phyloP scores from a whole-genome alignment of 2,888 invertebrate genomes.

The Norana najaformis region DNA sequence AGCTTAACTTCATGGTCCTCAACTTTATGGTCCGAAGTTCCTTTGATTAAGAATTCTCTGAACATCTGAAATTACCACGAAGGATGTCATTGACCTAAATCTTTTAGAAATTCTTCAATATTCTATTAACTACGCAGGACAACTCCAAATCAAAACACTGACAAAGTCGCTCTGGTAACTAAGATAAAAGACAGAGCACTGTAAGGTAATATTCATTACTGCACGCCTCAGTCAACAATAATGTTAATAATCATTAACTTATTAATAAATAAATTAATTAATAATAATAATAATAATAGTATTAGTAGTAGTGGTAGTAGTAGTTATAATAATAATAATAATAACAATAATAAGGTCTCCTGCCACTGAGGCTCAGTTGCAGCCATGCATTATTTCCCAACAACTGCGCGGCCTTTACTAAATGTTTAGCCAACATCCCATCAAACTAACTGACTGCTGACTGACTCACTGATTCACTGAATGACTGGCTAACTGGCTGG shows the following conservation, averaged over 20 bases:
- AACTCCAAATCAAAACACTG: background rate
- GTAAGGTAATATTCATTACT: background rate
- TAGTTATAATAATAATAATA: too few species aligned
- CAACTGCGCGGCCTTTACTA: too few species aligned
- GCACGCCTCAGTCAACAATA: background rate
- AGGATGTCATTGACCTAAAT: background rate
- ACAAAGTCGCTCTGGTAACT: background rate
- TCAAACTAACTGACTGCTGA: background rate
- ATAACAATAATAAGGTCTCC: too few species aligned
- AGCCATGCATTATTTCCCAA: too few species aligned
- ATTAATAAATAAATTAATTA: too few species aligned
- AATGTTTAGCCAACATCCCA: background rate
- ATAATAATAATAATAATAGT: too few species aligned
- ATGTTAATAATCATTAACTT: too few species aligned
- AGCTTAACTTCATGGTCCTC: background rate
- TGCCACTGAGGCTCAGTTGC: too few species aligned
- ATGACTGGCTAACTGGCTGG: background rate
- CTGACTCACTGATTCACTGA: background rate
- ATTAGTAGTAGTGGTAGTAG: too few species aligned
- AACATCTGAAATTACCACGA: background rate
- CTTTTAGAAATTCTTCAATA: background rate
- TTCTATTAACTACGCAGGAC: background rate
- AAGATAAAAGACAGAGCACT: background rate
- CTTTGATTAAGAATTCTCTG: background rate
- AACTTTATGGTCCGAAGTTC: background rate